Evolutionary conservation across 2,888 invertebrate genomes (phyloP).

Genomic region (Melinaea menophilus): DNA sequence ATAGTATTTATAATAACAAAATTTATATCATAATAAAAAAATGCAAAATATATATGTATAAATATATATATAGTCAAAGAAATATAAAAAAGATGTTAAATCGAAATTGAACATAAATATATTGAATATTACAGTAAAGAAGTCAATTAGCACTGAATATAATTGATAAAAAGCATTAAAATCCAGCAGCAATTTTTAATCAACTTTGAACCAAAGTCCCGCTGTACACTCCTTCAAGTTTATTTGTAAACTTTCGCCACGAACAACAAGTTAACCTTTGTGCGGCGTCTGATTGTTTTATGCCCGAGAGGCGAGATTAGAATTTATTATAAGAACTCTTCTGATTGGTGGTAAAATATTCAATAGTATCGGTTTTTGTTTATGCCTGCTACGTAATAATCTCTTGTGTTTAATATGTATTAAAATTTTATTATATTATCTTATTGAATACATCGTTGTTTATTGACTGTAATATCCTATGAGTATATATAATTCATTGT

Average conservation of each 20-base stretch:
- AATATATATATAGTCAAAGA: too few relatives aligned
- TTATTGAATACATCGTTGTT: not conserved
- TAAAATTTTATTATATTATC: conserved; percentile 18
- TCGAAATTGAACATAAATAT: too few relatives aligned
- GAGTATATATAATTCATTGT: too few relatives aligned
- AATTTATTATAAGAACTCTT: conserved; percentile 56
- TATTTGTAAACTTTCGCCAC: conserved; percentile 41
- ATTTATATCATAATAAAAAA: too few relatives aligned
- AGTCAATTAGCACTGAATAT: not conserved
- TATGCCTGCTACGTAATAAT: conserved; percentile 21
- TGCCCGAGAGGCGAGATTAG: conserved; percentile 64
- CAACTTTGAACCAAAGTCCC: conserved; percentile 42
- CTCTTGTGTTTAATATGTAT: conserved; percentile 3
- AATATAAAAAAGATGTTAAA: too few relatives aligned
- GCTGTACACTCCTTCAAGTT: conserved; percentile 43
- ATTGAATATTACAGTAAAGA: too few relatives aligned
- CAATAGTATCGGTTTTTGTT: conserved; percentile 52
- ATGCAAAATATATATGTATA: too few relatives aligned
- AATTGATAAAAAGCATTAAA: conserved; percentile 20
- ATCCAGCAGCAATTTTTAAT: conserved; percentile 25
- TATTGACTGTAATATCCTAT: too few relatives aligned
- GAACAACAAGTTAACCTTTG: conserved; percentile 56
- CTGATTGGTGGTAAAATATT: conserved; percentile 54
- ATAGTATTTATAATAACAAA: too few relatives aligned
- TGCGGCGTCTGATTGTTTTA: conserved; percentile 69